Evolutionary conservation across 2,888 invertebrate genomes (phyloP).

Genomic region (Heliconius ismenius): DNA sequence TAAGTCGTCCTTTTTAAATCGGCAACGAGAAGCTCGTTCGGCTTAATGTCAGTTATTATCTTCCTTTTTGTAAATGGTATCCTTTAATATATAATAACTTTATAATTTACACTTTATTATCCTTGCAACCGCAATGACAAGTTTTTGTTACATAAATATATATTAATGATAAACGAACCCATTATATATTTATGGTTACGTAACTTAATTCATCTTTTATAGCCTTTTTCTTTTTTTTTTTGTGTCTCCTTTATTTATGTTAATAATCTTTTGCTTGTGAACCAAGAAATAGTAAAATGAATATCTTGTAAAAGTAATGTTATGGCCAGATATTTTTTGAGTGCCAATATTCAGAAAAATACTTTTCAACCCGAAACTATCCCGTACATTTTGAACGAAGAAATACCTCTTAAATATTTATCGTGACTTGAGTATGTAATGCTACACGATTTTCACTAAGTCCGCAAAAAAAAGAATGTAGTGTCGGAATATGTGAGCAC

Average conservation of each 20-base stretch:
- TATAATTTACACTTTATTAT: conserved; percentile 44
- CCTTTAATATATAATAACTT: conserved; percentile 38
- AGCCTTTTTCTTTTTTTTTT: not conserved
- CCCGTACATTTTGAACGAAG: conserved; percentile 31
- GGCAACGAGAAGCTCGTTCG: conserved; percentile 37
- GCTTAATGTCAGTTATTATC: conserved; percentile 43
- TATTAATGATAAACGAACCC: conserved; percentile 30
- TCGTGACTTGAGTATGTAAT: conserved; percentile 40
- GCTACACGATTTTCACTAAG: conserved; percentile 41
- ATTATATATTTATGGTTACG: conserved; percentile 23
- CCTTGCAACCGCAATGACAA: conserved; percentile 40
- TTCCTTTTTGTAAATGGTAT: conserved; percentile 40
- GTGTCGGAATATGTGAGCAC: conserved; percentile 39
- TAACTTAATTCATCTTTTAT: not conserved
- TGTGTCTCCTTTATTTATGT: not conserved
- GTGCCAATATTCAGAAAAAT: conserved; percentile 32
- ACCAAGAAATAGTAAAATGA: not conserved
- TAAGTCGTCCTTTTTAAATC: conserved; percentile 39
- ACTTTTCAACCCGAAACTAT: conserved; percentile 32
- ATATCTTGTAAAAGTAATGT: conserved; percentile 28
- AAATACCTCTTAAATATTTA: conserved; percentile 42
- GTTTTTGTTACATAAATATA: conserved; percentile 40
- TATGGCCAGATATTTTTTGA: conserved; percentile 24
- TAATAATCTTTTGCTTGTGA: not conserved
- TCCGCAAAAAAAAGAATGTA: conserved; percentile 34